Conservation (phyloP, 2,797 vertebrate genomes). For the Sternarchorhynchus goeldii region DNA sequence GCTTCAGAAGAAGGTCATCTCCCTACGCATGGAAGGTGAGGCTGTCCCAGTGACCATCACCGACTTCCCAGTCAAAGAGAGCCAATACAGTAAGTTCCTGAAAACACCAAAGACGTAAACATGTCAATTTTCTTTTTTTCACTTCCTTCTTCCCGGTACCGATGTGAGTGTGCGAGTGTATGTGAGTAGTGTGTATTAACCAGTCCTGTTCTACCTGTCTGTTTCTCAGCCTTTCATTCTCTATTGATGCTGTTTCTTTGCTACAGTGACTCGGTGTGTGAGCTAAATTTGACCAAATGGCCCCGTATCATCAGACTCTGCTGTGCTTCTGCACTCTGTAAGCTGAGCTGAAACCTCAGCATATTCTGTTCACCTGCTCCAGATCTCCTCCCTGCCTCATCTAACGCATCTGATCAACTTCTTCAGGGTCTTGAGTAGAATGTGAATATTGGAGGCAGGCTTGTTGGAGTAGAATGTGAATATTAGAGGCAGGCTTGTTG, state of each 20-base stretch:
- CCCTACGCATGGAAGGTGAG: slow-evolving; percentile 80
- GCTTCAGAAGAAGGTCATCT: slow-evolving; percentile 90
- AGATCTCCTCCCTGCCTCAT: too few relatives aligned
- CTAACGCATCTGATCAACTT: not conserved
- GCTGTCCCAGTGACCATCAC: slow-evolving; percentile 69
- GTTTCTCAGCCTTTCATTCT: slow-evolving; percentile 1
- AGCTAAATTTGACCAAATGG: slow-evolving; percentile 10
- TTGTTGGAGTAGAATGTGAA: too few relatives aligned
- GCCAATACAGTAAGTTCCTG: slow-evolving; percentile 74
- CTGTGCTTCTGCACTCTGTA: not conserved
- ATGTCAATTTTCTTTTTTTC: slow-evolving; percentile 24
- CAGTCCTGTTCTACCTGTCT: slow-evolving; percentile 23
- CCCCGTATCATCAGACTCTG: not conserved
- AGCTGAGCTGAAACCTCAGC: too few relatives aligned
- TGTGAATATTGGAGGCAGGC: too few relatives aligned
- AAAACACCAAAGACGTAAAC: slow-evolving; percentile 2
- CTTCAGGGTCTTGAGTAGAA: too few relatives aligned
- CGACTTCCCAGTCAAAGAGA: slow-evolving; percentile 85
- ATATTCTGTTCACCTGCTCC: not conserved
- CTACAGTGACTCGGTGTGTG: slow-evolving; percentile 8
- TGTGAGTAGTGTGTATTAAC: not conserved
- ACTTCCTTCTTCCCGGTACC: slow-evolving; percentile 30
- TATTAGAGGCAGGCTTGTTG: too few relatives aligned
- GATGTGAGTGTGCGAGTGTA: not conserved
- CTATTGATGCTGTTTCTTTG: slow-evolving; percentile 1